Evolutionary conservation across 2,113 vertebrate species (phyloP), one percentile per base, ranked within the genome.

Genomic region (Pluvianellus socialis): DNA sequence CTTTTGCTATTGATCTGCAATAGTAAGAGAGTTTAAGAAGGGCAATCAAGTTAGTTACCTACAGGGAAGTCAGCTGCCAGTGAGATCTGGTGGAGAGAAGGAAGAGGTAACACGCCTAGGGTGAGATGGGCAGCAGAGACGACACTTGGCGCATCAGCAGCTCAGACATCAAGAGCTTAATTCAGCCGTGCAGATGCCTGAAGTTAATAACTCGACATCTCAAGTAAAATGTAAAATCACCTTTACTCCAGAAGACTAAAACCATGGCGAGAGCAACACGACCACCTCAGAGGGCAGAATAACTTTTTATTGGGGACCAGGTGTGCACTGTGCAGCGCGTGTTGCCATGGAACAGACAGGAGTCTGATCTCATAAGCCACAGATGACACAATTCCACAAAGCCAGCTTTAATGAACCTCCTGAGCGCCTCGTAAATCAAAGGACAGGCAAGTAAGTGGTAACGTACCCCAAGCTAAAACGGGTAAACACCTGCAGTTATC

Each of bases 1-100:
- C 11, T 12, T 55, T 71, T 52, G 1, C 14, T 18, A 9, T 0
- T 42, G 32, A 53, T 8, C 14, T 42, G 49, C 72, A 67, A 5
- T 0, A 6, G 52, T 2, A 4, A 3, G 22, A 18, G 1, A 32
- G 26, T 6, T 32, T 6, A 18, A 49, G 33, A 15, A 49, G 33
- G 0, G 16, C n/a, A 75, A 7, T 0, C 0, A 1, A 22, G 18
- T 24, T 1, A 4, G 49, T 11, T 32, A 52, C 66, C 35, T 14
- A 8, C 15, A 27, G 24, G 30, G 50, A 22, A 66, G 45, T 2
- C 63, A 56, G 53, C 79, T 63, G 42, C 33, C 62, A 12, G 22
- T 6, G 58, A 44, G 19, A 10, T 7, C 1, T 2, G 21, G 30
- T 4, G 73, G 42, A 2, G 18, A 62, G 50, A 55, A 61, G 24